Evolutionary conservation across 2,113 vertebrate species (phyloP).

Genomic region (Castor canadensis): DNA sequence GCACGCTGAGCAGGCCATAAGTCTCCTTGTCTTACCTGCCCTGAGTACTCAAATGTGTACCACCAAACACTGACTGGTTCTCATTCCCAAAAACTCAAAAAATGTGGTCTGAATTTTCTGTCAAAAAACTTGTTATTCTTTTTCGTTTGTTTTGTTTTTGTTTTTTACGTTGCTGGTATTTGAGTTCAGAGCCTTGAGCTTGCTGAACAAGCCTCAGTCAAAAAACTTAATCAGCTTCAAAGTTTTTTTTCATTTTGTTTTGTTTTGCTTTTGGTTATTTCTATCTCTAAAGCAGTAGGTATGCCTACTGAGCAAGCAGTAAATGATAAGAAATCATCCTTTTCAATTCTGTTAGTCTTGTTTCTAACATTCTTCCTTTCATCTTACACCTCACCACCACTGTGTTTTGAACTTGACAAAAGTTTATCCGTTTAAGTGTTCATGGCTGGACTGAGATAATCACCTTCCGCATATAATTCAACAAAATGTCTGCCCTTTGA

Average conservation of each 20-base stretch:
- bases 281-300: constrained; percentile 28
- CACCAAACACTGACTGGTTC: background rate
- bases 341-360: background rate
- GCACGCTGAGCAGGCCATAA: background rate
- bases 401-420: constrained; percentile 11
- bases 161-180: no score
- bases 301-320: background rate
- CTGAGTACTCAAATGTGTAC: background rate
- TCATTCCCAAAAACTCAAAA: background rate
- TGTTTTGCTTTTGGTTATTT: no score
- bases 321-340: background rate
- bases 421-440: background rate
- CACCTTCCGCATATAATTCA: constrained; percentile 38
- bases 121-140: background rate
- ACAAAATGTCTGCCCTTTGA: constrained; percentile 30
- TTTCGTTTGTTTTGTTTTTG: no score
- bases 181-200: no score
- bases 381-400: background rate
- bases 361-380: background rate
- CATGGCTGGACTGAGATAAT: background rate
- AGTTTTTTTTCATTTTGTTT: background rate
- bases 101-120: background rate
- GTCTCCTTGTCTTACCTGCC: background rate
- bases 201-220: no score
- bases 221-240: background rate